These are phyloP conservation scores for Eulemur mongoz DNA, from an alignment of 2,797 vertebrate genomes.

Conservation along the genomic window DNA sequence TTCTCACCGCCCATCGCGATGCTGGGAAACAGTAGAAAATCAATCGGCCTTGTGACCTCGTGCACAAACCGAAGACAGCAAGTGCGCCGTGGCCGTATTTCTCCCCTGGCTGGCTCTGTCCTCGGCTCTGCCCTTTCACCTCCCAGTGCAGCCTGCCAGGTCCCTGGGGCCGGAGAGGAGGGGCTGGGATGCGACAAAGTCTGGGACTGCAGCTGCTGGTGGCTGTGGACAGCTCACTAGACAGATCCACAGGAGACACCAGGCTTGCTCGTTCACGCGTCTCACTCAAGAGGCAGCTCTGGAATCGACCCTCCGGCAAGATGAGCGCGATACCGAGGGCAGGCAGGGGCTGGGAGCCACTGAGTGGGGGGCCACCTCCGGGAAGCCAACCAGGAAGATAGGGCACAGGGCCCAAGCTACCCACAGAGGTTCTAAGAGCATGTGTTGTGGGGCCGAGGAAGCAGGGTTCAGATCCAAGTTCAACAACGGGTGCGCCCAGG, in stretches of 20 bases:
- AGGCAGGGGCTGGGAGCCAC: neutral
- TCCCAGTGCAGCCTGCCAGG: neutral
- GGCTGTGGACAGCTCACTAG: neutral
- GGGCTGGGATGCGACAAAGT: neutral
- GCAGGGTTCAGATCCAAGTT: neutral
- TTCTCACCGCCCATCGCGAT: conserved; percentile 42
- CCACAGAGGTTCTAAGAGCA: neutral
- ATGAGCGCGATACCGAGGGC: fast-evolving
- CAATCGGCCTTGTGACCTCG: conserved; percentile 56
- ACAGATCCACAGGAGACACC: fast-evolving
- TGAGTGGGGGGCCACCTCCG: neutral
- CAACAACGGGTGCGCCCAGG: fast-evolving
- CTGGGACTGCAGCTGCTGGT: neutral
- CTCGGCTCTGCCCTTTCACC: conserved; percentile 33
- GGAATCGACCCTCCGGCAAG: fast-evolving
- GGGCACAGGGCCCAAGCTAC: neutral
- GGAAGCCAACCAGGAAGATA: neutral
- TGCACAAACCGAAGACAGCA: neutral
- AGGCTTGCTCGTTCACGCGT: neutral
- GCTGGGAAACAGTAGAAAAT: conserved; percentile 72
- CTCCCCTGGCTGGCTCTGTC: neutral
- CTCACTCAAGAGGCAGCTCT: neutral
- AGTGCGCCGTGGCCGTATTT: neutral
- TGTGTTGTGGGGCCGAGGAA: no score
- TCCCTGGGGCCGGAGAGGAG: neutral